phyloP scores from a whole-genome alignment of 2,113 vertebrate genomes.

The Danionella cerebrum region DNA sequence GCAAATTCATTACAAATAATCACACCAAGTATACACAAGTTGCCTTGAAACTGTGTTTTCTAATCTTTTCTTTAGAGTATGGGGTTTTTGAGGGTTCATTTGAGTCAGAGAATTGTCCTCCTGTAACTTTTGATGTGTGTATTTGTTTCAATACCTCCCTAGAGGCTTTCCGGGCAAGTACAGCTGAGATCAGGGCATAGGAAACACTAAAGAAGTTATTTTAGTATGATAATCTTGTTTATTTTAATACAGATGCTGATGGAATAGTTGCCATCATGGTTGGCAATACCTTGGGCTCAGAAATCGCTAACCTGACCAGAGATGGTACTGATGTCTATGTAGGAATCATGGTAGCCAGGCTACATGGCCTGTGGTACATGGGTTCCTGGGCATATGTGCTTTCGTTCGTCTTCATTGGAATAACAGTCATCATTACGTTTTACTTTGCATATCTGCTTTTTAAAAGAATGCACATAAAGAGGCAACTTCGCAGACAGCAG shows the following conservation, averaged over 20 bases:
- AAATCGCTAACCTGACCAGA: slow-evolving; percentile 41
- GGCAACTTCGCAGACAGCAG: slow-evolving; percentile 21
- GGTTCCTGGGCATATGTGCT: slow-evolving; percentile 63
- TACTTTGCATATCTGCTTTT: slow-evolving; percentile 60
- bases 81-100: no score
- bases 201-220: no score
- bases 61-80: no score
- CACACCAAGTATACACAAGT: no score
- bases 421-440: slow-evolving; percentile 51
- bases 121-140: no score
- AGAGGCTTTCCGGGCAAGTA: no score
- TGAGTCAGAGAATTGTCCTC: no score
- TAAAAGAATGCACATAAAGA: slow-evolving; percentile 49
- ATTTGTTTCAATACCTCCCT: no score
- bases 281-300: slow-evolving; percentile 49
- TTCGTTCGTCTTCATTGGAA: slow-evolving; percentile 62
- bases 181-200: no score
- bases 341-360: slow-evolving; percentile 35
- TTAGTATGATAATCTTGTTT: neutral
- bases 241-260: neutral
- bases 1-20: no score
- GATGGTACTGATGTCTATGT: slow-evolving; percentile 47
- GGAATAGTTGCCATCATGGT: slow-evolving; percentile 55
- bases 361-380: slow-evolving; percentile 51
- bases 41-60: no score